Conservation (phyloP, 1,140 invertebrate species). For the Alviniconcha marisindica region DNA sequence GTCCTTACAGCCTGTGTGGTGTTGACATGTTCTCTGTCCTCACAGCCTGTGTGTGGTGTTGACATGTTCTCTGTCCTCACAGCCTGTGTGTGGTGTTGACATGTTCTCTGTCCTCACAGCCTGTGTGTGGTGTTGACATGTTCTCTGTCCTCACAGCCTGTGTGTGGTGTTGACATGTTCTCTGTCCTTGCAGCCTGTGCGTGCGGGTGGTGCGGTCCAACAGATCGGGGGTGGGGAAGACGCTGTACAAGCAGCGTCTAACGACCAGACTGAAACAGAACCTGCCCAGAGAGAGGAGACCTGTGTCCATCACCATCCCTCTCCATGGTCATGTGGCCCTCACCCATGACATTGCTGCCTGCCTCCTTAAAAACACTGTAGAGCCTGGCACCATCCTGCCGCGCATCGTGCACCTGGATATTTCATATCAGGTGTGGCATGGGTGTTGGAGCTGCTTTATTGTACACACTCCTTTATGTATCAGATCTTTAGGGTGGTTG, state of each 20-base stretch:
- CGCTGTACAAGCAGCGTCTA: constrained; percentile 59
- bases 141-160: no score
- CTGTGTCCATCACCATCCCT: constrained; percentile 52
- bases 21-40: no score
- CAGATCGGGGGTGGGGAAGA: constrained; percentile 70
- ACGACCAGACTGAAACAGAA: constrained; percentile 45
- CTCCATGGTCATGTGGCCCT: constrained; percentile 59
- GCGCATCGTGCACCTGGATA: constrained; percentile 67
- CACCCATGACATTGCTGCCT: constrained; percentile 45
- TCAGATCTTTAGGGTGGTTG: no score
- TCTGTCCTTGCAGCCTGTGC: not conserved
- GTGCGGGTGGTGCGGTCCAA: constrained; percentile 55
- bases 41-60: no score
- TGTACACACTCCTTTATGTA: no score
- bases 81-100: no score
- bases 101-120: no score
- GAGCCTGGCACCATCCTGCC: constrained; percentile 46
- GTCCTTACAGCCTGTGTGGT: no score
- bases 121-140: no score
- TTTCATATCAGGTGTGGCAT: constrained; percentile 64
- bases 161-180: no score
- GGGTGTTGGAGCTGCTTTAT: no score
- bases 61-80: no score
- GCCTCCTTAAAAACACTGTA: constrained; percentile 53
- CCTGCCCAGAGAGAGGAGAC: constrained; percentile 2